A percentile compares a stretch with the other conserved stretches of the same genome.
phyloP scores from a whole-genome alignment of 1,140 invertebrate genomes.

The Calephelis virginiensis region DNA sequence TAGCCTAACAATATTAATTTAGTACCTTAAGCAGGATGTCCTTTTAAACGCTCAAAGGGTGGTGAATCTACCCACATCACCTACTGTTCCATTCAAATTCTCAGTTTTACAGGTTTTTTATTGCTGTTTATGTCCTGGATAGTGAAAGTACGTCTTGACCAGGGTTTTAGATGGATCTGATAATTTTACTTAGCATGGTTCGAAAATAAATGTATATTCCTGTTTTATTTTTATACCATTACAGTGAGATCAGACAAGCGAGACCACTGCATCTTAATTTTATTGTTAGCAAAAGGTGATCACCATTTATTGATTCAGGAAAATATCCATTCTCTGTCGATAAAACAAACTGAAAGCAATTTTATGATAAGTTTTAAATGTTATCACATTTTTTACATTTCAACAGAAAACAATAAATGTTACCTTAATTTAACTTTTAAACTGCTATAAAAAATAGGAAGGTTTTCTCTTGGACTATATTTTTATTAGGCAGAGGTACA shows the following conservation, averaged over 20 bases:
- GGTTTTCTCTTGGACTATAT: too few relatives aligned
- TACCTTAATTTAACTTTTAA: too few relatives aligned
- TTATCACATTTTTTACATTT: too few relatives aligned
- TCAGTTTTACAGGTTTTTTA: slow-evolving; percentile 31
- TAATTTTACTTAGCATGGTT: slow-evolving; percentile 7
- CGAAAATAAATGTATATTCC: neutral
- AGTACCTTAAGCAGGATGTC: neutral
- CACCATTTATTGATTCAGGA: neutral
- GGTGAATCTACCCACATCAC: slow-evolving; percentile 28
- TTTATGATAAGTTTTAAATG: too few relatives aligned
- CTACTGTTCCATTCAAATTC: slow-evolving; percentile 50
- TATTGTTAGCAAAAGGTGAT: neutral
- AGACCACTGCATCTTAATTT: neutral
- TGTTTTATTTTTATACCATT: slow-evolving; percentile 7
- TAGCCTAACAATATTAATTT: too few relatives aligned
- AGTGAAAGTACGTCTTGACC: slow-evolving; percentile 14
- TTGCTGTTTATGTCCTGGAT: slow-evolving; percentile 11
- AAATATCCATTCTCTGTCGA: too few relatives aligned
- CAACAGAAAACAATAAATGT: too few relatives aligned
- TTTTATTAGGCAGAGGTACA: too few relatives aligned
- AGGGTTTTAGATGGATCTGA: slow-evolving; percentile 12
- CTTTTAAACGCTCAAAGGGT: neutral
- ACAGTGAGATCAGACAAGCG: neutral
- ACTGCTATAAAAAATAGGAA: too few relatives aligned
- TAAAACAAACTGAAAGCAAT: too few relatives aligned